Evolutionary conservation across 2,888 invertebrate species (phyloP), one percentile per base, ranked within the genome.

Genomic region (Heliothis peltigera): DNA sequence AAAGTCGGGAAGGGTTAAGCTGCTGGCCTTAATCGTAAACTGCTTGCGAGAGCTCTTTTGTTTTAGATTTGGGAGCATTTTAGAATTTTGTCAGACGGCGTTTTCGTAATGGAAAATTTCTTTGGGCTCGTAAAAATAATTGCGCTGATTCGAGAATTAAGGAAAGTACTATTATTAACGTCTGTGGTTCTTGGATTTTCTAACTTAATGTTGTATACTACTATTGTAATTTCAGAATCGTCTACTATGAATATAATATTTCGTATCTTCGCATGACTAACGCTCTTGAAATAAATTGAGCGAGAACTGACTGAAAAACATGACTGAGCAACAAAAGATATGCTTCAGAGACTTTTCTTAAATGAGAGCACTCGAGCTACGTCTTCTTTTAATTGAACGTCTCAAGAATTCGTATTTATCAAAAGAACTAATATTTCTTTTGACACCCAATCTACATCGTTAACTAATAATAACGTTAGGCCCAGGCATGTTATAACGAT

Each of bases 1-100:
- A 86, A 90, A 89, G 87, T 88, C 87, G 87, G 87, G 91, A 93
- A 91, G 93, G 93, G 93, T 93, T 92, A 88, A 89, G 89, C 87
- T 83, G 78, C 74, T 72, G 75, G 82, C 86, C 85, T 88, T 90
- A 90, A 92, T 91, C 90, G 91, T 89, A 86, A 92, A 92, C 85
- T 87, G 90, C 88, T 88, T 87, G 85, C 83, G 87, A 84, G 87
- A 86, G 64, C 88, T 87, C 89, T 87, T 91, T 89, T 88, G 87
- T 87, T 86, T 82, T 77, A 80, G 79, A 85, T 84, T 84, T 74
- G 77, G 71, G 72, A 77, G 78, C 76, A 79, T 82, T 84, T 72
- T 80, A 83, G 82, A 80, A 75, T 79, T 82, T 73, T 65, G 70
- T 59, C 64, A 65, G 74, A 71, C 65, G 64, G 56, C 59, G 69